phyloP scores from a whole-genome alignment of 2,113 vertebrate genomes.

The Scatophagus argus region DNA sequence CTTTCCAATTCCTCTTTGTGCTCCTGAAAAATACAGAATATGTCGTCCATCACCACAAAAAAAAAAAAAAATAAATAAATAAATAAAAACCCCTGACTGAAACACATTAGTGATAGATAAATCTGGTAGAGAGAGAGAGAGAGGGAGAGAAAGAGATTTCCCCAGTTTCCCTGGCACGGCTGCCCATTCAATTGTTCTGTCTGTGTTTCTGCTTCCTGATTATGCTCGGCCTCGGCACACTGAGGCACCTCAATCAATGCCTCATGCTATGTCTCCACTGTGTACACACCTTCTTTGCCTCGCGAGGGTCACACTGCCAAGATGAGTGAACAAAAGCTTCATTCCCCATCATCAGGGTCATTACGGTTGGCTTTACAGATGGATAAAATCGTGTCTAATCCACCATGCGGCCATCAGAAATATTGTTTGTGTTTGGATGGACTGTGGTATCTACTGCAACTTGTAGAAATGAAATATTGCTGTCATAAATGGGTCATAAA shows the following conservation, averaged over 20 bases:
- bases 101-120: conserved; percentile 59
- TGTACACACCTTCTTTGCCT: conserved; percentile 42
- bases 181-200: conserved; percentile 70
- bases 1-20: conserved; percentile 10
- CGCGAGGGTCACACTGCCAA: conserved; percentile 15
- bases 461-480: conserved; percentile 58
- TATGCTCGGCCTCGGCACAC: conserved; percentile 52
- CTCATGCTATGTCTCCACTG: conserved; percentile 29
- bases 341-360: conserved; percentile 15
- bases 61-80: conserved; percentile 50
- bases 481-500: conserved; percentile 68
- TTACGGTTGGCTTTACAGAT: conserved; percentile 20
- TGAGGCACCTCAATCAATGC: conserved; percentile 75
- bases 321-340: conserved; percentile 31
- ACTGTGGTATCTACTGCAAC: conserved; percentile 35
- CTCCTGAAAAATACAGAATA: not conserved
- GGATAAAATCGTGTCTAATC: conserved; percentile 50
- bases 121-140: conserved; percentile 26
- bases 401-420: conserved; percentile 22
- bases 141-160: conserved; percentile 19
- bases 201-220: conserved; percentile 70
- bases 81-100: conserved; percentile 19
- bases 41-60: conserved; percentile 26
- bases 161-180: conserved; percentile 18
- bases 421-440: conserved; percentile 38